These are phyloP conservation scores for Pachypanchax playfairii DNA, from an alignment of 2,113 vertebrate species.

Conservation along the genomic window DNA sequence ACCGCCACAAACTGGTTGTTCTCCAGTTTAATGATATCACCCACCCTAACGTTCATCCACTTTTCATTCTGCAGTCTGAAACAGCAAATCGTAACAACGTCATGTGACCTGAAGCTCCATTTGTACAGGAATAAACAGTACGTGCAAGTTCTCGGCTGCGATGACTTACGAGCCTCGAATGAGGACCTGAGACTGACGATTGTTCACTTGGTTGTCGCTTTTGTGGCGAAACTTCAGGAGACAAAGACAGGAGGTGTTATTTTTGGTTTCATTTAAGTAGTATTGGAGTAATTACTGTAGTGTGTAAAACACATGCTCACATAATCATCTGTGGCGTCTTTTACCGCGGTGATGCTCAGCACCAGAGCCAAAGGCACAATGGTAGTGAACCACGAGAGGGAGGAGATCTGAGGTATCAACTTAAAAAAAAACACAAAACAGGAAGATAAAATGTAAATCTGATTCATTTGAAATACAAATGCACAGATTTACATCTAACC, in stretches of 20 bases:
- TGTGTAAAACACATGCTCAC: constrained; percentile 76
- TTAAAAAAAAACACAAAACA: constrained; percentile 53
- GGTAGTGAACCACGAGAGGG: constrained; percentile 97
- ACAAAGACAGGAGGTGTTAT: constrained; percentile 19
- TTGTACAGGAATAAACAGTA: not conserved
- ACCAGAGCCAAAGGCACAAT: constrained; percentile 98
- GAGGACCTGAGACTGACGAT: constrained; percentile 94
- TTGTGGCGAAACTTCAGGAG: constrained; percentile 90
- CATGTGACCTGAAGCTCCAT: not conserved
- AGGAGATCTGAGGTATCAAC: constrained; percentile 97
- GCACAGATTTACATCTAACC: not conserved
- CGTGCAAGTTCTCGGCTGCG: not conserved
- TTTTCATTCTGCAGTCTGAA: constrained; percentile 89
- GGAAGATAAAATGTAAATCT: constrained; percentile 9
- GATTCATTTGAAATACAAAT: not conserved
- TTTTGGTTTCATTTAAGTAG: not conserved
- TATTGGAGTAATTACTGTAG: not conserved
- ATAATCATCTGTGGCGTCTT: constrained; percentile 95
- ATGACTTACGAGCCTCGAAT: constrained; percentile 88
- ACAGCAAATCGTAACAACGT: constrained; percentile 6
- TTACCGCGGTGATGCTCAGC: constrained; percentile 94
- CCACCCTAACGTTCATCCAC: constrained; percentile 95
- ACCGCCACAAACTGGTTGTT: constrained; percentile 97
- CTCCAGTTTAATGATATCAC: constrained; percentile 95
- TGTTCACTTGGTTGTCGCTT: constrained; percentile 98